Evolutionary conservation across 2,888 invertebrate genomes (phyloP), one percentile per base, ranked within the genome.

Genomic region (Drosophila nigritarsus): DNA sequence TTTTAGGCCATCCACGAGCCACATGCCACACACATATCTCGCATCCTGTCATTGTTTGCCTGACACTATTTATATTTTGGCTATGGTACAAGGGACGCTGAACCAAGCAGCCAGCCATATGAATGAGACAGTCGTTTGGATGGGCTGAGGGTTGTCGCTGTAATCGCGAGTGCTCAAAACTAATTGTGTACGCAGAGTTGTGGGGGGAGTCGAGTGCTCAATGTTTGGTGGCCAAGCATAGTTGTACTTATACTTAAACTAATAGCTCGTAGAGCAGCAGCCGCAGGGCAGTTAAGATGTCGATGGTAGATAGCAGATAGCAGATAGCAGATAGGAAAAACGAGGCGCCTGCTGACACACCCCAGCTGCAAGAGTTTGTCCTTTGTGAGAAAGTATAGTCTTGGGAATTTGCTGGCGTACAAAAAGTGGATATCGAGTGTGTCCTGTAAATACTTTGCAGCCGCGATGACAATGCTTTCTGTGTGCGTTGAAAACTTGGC

Each of bases 101-200:
- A 62, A 62, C 56, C 42, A 32, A 32, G 36, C 30, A 15, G 27
- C 7, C 34, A 24, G 40, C 53, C 65, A 64, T 30, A 50, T 54
- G 56, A 24, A 42, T 34, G 20, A 29, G 51, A 32, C 51, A 7
- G 20, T 29, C 18, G 0, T 18, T 11, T 29, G 42, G 36, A 34
- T 36, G 60, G n/a, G 32, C 24, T 45, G 45, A 24, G 29, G 29
- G 38, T 30, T 48, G 42, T 53, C 38, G 54, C 34, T 53, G 66
- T 66, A 80, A 84, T 78, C 80, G 72, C 51, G 54, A 51, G 54
- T 65, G 65, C 77, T 83, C 63, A 75, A 75, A 74, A 72, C 80
- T 84, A 84, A 84, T 84, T 84, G 74, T 73, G 65, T 67, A 51
- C 24, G 4, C 8, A 45, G 24, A 24, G 15, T 45, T 45, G 45